Evolutionary conservation across 2,797 vertebrate species (phyloP).

Genomic region (Syngnathus acus): DNA sequence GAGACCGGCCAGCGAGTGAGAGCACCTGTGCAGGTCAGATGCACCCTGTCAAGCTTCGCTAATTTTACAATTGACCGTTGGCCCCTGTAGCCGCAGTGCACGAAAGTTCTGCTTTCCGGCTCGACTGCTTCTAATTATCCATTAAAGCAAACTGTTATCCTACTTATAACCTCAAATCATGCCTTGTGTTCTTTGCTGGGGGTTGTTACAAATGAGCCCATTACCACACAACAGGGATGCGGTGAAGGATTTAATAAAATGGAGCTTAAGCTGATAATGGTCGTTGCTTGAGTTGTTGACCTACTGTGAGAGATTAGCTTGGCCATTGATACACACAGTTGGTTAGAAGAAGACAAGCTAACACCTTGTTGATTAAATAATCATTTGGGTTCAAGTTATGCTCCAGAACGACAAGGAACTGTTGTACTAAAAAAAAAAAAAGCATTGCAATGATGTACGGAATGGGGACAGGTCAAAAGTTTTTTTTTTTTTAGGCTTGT

Average conservation of each 20-base stretch:
- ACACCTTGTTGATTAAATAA: not conserved
- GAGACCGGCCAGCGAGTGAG: conserved; percentile 76
- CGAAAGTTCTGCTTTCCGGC: conserved; percentile 49
- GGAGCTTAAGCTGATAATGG: conserved; percentile 63
- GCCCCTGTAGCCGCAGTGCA: conserved; percentile 76
- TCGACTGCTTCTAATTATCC: conserved; percentile 82
- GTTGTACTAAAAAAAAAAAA: no score
- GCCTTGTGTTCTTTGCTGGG: conserved; percentile 78
- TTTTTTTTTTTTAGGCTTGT: not conserved
- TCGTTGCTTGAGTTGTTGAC: conserved; percentile 56
- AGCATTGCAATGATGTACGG: not conserved
- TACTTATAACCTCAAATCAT: conserved; percentile 62
- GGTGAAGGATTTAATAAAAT: conserved; percentile 55
- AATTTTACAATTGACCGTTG: conserved; percentile 84
- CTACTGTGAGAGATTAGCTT: conserved; percentile 60
- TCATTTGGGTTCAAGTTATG: not conserved
- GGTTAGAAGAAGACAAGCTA: not conserved
- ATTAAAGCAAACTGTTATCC: conserved; percentile 80
- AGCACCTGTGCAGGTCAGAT: conserved; percentile 87
- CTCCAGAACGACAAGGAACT: not conserved
- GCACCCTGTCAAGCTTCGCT: conserved; percentile 81
- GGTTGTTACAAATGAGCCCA: conserved; percentile 84
- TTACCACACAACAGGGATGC: conserved; percentile 78
- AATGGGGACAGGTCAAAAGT: not conserved
- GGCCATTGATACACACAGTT: conserved; percentile 13